These are phyloP conservation scores for Drosophila sechellia DNA, from an alignment of 1,140 invertebrate species.

Conservation along the genomic window DNA sequence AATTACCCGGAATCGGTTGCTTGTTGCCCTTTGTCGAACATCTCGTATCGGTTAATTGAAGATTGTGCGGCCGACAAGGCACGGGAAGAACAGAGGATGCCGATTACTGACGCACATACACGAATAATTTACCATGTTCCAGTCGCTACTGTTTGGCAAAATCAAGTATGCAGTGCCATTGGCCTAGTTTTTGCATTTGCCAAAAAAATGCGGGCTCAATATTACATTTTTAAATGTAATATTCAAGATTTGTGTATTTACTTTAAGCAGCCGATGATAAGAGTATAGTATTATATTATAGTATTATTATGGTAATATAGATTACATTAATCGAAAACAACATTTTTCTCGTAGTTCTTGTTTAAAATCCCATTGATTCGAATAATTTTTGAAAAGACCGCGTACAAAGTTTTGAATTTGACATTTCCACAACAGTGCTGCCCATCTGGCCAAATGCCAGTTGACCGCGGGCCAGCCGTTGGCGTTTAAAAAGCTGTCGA, in stretches of 20 bases:
- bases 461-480: neutral
- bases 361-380: neutral
- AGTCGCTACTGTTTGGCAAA: conserved; percentile 12
- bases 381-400: too few relatives aligned
- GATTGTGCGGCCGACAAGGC: conserved; percentile 57
- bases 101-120: conserved; percentile 27
- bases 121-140: conserved; percentile 35
- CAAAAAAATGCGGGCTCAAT: neutral
- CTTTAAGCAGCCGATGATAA: too few relatives aligned
- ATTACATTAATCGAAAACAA: too few relatives aligned
- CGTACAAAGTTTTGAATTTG: neutral
- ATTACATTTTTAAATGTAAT: too few relatives aligned
- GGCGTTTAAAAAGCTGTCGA: neutral
- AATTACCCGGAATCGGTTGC: conserved; percentile 55
- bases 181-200: conserved; percentile 10
- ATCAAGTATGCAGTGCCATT: conserved; percentile 1
- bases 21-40: conserved; percentile 65
- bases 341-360: neutral
- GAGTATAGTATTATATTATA: too few relatives aligned
- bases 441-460: neutral
- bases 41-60: conserved; percentile 71
- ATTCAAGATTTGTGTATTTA: too few relatives aligned
- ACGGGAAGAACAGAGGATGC: conserved; percentile 5
- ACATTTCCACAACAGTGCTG: conserved; percentile 9
- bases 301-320: too few relatives aligned